Evolutionary conservation across 2,888 invertebrate genomes (phyloP).

Genomic region (Lasioglossum villosulum): DNA sequence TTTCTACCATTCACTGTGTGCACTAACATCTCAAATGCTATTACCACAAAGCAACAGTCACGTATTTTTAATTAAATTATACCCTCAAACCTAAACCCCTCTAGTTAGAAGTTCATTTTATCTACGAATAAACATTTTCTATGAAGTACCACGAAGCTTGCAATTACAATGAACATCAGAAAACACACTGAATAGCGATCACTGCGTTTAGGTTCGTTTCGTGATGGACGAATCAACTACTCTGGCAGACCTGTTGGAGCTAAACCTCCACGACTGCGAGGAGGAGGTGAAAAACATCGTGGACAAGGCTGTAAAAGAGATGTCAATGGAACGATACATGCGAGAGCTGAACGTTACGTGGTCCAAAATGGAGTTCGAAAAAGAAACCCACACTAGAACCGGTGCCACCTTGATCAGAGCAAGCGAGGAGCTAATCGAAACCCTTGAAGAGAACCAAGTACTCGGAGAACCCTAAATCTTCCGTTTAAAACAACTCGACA

Average conservation of each 20-base stretch:
- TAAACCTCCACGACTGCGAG: constrained; percentile 98
- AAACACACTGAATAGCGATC: constrained; percentile 38
- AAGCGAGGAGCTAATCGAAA: constrained; percentile 98
- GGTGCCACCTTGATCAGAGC: constrained; percentile 94
- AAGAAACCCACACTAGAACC: constrained; percentile 95
- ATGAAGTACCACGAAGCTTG: background rate
- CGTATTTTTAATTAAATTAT: background rate
- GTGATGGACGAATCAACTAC: constrained; percentile 97
- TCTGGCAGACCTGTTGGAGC: constrained; percentile 94
- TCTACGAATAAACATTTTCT: background rate
- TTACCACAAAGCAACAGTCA: background rate
- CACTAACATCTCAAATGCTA: background rate
- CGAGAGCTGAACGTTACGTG: constrained; percentile 96
- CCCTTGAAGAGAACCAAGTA: constrained; percentile 98
- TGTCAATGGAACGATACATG: constrained; percentile 98
- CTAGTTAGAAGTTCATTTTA: background rate
- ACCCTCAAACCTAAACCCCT: too few species aligned
- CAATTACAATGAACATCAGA: background rate
- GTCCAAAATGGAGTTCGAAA: constrained; percentile 96
- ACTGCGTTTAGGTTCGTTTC: constrained; percentile 91
- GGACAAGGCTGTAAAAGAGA: constrained; percentile 99
- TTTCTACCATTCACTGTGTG: background rate
- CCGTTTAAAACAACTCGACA: background rate
- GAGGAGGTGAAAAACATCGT: constrained; percentile 99
- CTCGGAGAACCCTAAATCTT: background rate